phyloP scores from a whole-genome alignment of 2,113 vertebrate species.

The Morphnarchus princeps region DNA sequence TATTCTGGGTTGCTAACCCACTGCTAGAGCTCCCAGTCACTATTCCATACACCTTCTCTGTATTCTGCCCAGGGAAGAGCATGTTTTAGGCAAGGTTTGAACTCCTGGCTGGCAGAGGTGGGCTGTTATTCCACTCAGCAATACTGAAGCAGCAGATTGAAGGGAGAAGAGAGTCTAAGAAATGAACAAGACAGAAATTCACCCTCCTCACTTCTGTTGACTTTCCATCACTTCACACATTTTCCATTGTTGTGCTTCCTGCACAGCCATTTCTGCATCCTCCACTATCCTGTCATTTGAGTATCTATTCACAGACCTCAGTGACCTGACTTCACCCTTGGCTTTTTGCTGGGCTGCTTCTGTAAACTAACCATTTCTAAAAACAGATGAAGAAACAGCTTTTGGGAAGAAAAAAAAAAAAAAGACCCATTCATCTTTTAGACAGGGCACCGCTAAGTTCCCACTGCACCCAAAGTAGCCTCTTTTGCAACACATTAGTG shows the following conservation, averaged over 20 bases:
- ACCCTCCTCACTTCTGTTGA: background rate
- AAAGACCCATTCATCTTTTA: background rate
- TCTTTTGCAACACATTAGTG: background rate
- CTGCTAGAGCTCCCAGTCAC: background rate
- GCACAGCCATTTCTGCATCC: background rate
- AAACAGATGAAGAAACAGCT: background rate
- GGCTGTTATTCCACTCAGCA: background rate
- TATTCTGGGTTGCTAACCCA: too few species aligned
- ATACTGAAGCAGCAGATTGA: background rate
- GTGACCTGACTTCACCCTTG: conserved; percentile 11
- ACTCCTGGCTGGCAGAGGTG: background rate
- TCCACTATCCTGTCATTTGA: background rate
- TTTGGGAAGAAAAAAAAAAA: background rate
- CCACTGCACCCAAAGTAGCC: background rate
- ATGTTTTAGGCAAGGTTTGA: too few species aligned
- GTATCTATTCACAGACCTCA: background rate
- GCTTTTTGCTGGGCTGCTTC: background rate
- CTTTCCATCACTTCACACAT: background rate
- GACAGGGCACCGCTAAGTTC: background rate
- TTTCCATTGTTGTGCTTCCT: background rate
- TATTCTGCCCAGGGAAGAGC: background rate
- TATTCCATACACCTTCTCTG: background rate
- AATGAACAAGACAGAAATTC: background rate
- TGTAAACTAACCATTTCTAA: conserved; percentile 10
- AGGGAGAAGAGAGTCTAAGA: background rate